Percentiles rank a stretch among this genome's conserved stretches.
Evolutionary conservation across 2,888 invertebrate genomes (phyloP).

Genomic region (Leptura quadrifasciata): DNA sequence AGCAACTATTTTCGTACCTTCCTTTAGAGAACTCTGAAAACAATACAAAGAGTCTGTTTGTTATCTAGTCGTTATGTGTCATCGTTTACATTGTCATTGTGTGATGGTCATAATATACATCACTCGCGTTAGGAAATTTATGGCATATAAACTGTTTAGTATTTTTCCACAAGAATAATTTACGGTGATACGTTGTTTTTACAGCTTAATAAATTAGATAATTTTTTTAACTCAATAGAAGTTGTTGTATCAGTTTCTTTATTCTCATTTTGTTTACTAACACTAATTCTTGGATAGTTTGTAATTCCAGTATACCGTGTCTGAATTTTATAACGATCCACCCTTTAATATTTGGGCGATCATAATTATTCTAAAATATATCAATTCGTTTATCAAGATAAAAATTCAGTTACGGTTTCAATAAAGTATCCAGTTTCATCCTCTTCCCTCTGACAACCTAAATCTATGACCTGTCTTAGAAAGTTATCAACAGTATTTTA

Average conservation of each 20-base stretch:
- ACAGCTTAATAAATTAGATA: constrained; percentile 3
- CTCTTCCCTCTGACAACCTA: too few relatives aligned
- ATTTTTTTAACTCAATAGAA: neutral
- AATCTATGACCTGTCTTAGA: too few relatives aligned
- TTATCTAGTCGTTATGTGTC: constrained; percentile 3
- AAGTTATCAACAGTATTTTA: too few relatives aligned
- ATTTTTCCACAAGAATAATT: neutral
- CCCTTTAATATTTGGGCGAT: too few relatives aligned
- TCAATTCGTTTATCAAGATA: too few relatives aligned
- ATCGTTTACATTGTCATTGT: constrained; percentile 6
- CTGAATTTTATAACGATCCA: too few relatives aligned
- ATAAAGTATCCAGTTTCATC: too few relatives aligned
- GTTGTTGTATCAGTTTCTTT: neutral
- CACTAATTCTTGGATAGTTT: too few relatives aligned
- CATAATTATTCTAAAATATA: too few relatives aligned
- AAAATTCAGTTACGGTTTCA: too few relatives aligned
- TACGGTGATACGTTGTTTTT: neutral
- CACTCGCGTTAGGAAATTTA: neutral
- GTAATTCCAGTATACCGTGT: too few relatives aligned
- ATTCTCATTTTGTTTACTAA: too few relatives aligned
- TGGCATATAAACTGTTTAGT: neutral
- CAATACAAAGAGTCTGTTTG: constrained; percentile 14
- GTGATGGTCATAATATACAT: neutral
- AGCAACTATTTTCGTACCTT: constrained; percentile 1
- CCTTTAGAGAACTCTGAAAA: constrained; percentile 15